phyloP scores from a whole-genome alignment of 1,140 invertebrate species.

The Ostrea edulis region DNA sequence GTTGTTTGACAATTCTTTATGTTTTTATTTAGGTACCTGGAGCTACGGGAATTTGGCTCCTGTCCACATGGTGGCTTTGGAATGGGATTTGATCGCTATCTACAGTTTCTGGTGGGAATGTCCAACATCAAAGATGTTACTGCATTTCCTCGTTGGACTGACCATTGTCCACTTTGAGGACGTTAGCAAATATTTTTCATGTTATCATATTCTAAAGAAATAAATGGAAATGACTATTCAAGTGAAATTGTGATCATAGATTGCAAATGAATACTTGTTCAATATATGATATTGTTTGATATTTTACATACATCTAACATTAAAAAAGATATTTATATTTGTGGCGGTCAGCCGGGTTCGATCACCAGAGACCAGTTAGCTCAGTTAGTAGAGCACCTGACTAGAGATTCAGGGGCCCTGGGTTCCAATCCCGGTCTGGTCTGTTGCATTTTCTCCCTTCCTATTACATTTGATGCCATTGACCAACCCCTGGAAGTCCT shows the following conservation, averaged over 20 bases:
- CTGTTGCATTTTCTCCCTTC: too few species aligned
- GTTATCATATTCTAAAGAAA: neutral
- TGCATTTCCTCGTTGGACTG: slow-evolving; percentile 93
- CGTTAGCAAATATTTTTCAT: too few species aligned
- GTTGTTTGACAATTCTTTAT: neutral
- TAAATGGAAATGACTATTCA: neutral
- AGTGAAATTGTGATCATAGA: neutral
- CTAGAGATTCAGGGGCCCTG: too few species aligned
- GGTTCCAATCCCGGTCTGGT: too few species aligned
- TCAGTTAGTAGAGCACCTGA: too few species aligned
- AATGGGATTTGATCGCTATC: slow-evolving; percentile 94
- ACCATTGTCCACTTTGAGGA: neutral
- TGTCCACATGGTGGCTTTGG: slow-evolving; percentile 96
- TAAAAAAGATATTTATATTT: too few species aligned
- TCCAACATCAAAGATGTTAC: slow-evolving; percentile 95
- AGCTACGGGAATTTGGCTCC: slow-evolving; percentile 92
- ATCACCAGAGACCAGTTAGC: too few species aligned
- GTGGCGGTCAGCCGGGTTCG: too few species aligned
- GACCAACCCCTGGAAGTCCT: too few species aligned
- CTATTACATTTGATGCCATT: too few species aligned
- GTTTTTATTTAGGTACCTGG: slow-evolving; percentile 86
- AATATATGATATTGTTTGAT: too few species aligned
- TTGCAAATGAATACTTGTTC: neutral
- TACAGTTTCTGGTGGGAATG: slow-evolving; percentile 90
- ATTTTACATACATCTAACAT: too few species aligned